Evolutionary conservation across 2,797 vertebrate species (phyloP).

Genomic region (Morelia viridis): DNA sequence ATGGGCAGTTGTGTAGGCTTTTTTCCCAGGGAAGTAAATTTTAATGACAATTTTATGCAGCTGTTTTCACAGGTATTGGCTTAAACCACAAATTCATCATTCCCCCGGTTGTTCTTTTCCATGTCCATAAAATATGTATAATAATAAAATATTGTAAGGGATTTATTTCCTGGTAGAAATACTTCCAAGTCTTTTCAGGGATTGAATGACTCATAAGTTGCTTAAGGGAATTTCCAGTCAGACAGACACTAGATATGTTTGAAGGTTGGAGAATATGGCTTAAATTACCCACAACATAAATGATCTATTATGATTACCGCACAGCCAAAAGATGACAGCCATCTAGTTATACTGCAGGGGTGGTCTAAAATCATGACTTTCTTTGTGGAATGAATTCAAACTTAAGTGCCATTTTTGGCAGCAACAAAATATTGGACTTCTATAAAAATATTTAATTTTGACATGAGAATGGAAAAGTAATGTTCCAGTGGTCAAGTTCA

Average conservation of each 20-base stretch:
- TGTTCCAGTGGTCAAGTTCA: constrained; percentile 22
- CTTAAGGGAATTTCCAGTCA: constrained; percentile 49
- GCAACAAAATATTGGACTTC: constrained; percentile 23
- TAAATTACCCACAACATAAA: constrained; percentile 60
- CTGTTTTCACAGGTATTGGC: constrained; percentile 35
- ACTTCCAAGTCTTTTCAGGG: constrained; percentile 23
- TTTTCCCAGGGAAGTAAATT: constrained; percentile 18
- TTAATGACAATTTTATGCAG: constrained; percentile 16
- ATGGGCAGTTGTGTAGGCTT: background rate
- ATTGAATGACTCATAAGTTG: constrained; percentile 44
- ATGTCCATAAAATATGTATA: constrained; percentile 3
- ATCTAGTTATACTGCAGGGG: constrained; percentile 40
- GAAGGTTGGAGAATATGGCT: constrained; percentile 50
- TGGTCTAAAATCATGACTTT: constrained; percentile 52
- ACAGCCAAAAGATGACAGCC: constrained; percentile 32
- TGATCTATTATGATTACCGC: constrained; percentile 56
- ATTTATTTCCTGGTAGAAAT: constrained; percentile 23
- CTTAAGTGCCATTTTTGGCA: constrained; percentile 47
- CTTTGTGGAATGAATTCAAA: constrained; percentile 37
- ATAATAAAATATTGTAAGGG: constrained; percentile 15
- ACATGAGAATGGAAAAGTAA: constrained; percentile 32
- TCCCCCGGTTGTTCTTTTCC: constrained; percentile 9
- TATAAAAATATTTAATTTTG: constrained; percentile 53
- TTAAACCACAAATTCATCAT: constrained; percentile 22
- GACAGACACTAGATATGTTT: constrained; percentile 31